Conservation (phyloP, 2,888 invertebrate species). For the Adela reaumurella region DNA sequence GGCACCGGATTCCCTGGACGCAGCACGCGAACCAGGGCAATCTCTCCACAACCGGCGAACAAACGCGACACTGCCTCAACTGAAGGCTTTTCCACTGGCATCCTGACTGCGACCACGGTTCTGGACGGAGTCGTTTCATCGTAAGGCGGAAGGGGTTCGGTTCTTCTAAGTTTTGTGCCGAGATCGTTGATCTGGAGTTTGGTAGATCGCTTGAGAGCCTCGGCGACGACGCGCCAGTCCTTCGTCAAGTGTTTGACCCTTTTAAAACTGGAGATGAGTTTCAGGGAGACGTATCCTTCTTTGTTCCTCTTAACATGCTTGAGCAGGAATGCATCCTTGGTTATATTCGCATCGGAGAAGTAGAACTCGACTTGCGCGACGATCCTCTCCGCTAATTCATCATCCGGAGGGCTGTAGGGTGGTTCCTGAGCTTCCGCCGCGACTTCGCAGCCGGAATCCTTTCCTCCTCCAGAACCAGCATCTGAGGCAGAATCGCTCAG, state of each 20-base stretch:
- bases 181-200: slow-evolving; percentile 86
- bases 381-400: slow-evolving; percentile 74
- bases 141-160: slow-evolving; percentile 81
- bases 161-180: slow-evolving; percentile 84
- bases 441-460: slow-evolving; percentile 67
- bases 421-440: slow-evolving; percentile 56
- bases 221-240: slow-evolving; percentile 91
- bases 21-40: slow-evolving; percentile 82
- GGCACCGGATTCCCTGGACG: slow-evolving; percentile 88
- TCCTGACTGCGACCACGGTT: slow-evolving; percentile 82
- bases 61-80: slow-evolving; percentile 90
- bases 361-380: slow-evolving; percentile 91
- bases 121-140: slow-evolving; percentile 92
- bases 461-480: slow-evolving; percentile 59
- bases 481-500: slow-evolving; percentile 65
- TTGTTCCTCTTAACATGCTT: slow-evolving; percentile 94
- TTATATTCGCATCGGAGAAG: slow-evolving; percentile 92
- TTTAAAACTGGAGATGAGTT: slow-evolving; percentile 92
- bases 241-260: slow-evolving; percentile 90
- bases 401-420: slow-evolving; percentile 66
- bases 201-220: slow-evolving; percentile 72
- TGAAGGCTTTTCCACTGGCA: slow-evolving; percentile 80
- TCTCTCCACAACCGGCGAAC: slow-evolving; percentile 85
- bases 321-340: slow-evolving; percentile 91
- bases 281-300: slow-evolving; percentile 92